phyloP scores from a whole-genome alignment of 1,140 invertebrate species.

The Sipha flava region DNA sequence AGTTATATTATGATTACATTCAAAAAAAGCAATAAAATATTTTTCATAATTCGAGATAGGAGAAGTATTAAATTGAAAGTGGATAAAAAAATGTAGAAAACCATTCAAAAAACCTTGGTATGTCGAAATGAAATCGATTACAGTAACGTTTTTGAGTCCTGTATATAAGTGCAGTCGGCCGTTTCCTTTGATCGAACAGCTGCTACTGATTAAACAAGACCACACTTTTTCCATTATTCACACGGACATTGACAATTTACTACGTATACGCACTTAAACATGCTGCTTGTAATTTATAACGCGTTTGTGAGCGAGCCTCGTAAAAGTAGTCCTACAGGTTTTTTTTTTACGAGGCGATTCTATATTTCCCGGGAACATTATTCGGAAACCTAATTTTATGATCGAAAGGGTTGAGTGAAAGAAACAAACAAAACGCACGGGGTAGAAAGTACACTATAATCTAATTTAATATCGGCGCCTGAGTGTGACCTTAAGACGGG shows the following conservation, averaged over 20 bases:
- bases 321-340: neutral
- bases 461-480: neutral
- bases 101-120: neutral
- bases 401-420: neutral
- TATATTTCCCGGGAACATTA: neutral
- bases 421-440: neutral
- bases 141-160: neutral
- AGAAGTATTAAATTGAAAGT: neutral
- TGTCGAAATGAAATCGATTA: neutral
- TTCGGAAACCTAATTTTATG: neutral
- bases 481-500: neutral
- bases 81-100: neutral
- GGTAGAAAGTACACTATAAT: neutral
- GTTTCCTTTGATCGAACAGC: conserved; percentile 21
- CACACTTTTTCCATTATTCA: conserved; percentile 7
- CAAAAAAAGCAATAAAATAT: neutral
- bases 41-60: neutral
- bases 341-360: neutral
- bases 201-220: conserved; percentile 17
- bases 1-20: neutral
- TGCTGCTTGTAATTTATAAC: neutral
- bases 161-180: neutral
- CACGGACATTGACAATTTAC: conserved; percentile 13
- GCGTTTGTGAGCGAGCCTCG: neutral
- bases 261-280: neutral